Conservation (phyloP, 2,113 vertebrate species). For the Zeus faber region DNA sequence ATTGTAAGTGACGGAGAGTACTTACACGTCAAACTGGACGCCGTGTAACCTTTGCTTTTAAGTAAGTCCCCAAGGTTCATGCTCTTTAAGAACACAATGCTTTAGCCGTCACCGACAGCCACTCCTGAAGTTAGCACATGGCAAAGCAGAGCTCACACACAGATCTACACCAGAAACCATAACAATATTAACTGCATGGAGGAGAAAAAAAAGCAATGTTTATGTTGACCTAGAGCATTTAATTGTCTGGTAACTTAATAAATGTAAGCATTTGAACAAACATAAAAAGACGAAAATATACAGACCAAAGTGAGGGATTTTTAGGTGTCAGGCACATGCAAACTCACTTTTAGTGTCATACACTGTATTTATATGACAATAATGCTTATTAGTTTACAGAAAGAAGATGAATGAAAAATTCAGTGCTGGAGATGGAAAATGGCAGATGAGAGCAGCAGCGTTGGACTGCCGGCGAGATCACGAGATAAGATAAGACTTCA, state of each 20-base stretch:
- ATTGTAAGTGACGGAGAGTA: no score
- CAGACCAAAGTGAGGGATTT: conserved; percentile 19
- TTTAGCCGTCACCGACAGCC: conserved; percentile 51
- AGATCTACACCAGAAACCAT: conserved; percentile 22
- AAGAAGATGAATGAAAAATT: no score
- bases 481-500: no score
- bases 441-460: no score
- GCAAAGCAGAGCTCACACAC: conserved; percentile 51
- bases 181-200: not conserved
- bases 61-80: conserved; percentile 47
- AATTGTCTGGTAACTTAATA: not conserved
- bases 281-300: no score
- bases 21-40: conserved; percentile 45
- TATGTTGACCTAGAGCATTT: not conserved
- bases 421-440: no score
- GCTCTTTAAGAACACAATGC: conserved; percentile 50
- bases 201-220: conserved; percentile 14
- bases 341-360: not conserved
- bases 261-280: no score
- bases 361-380: not conserved
- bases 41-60: conserved; percentile 28
- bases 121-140: conserved; percentile 49
- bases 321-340: conserved; percentile 28
- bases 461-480: no score
- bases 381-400: no score